Conservation (phyloP, 2,888 invertebrate genomes). For the Camponotus fellah region DNA sequence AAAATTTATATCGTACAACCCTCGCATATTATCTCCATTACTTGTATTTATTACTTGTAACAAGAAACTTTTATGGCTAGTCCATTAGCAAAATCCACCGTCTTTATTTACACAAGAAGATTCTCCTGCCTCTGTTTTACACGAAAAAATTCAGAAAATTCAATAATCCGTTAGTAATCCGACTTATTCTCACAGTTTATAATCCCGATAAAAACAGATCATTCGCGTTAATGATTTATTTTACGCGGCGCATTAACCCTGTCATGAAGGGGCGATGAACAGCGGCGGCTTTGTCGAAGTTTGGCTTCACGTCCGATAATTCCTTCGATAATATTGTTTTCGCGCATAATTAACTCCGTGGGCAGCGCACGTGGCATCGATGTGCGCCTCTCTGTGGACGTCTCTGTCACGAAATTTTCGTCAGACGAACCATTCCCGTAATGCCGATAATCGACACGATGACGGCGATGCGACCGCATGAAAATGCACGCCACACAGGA, state of each 20-base stretch:
- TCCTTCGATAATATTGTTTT: constrained; percentile 79
- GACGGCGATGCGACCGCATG: constrained; percentile 44
- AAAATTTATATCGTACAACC: background rate
- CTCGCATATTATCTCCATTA: background rate
- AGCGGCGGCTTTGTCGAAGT: constrained; percentile 70
- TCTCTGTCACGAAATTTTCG: constrained; percentile 66
- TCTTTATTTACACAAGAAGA: background rate
- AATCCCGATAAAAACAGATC: constrained; percentile 56
- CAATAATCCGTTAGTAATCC: constrained; percentile 6
- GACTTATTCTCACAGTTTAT: background rate
- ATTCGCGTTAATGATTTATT: constrained; percentile 68
- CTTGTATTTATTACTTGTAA: background rate
- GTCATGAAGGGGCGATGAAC: constrained; percentile 62
- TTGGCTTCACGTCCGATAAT: constrained; percentile 75
- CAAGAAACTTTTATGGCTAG: too few relatives aligned
- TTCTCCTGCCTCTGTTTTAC: too few relatives aligned
- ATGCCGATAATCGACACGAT: constrained; percentile 67
- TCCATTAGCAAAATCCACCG: too few relatives aligned
- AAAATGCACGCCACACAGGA: constrained; percentile 55
- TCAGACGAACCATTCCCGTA: constrained; percentile 56
- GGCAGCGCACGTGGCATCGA: constrained; percentile 42
- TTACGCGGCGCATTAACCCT: constrained; percentile 56
- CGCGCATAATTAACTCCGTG: constrained; percentile 76
- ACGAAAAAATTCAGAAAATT: background rate
- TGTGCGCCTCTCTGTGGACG: constrained; percentile 8